Base-by-base conservation (phyloP, 2,888 invertebrate genomes). In the Lithophane socia region DNA sequence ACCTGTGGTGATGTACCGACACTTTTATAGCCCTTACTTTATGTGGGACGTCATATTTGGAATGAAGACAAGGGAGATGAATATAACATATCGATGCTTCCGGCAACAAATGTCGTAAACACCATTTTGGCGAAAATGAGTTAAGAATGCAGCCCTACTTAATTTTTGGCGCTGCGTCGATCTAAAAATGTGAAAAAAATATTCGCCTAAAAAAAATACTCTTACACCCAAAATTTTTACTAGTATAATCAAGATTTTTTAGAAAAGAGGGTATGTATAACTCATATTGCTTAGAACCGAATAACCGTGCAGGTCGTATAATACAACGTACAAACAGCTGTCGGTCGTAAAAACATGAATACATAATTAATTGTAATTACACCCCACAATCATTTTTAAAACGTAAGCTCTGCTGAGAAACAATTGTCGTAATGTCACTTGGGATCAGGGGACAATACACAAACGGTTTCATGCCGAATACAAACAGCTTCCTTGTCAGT, bases 41-140 rank as follows among this genome's bases (percentile, higher is more conserved):
- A 73, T 69, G 56, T 73, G 58, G 73, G 75, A 84, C 83, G 83
- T 86, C 86, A 88, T 85, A 86, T 84, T 81, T 80, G 77, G 79
- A 84, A 88, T 86, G 85, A 89, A 87, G 86, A 85, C 84, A 86
- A 87, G 87, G 89, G 83, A 86, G 86, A 91, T 88, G 90, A 89
- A 91, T 88, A 90, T 88, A 89, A 88, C 90, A 91, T 92, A 37
- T 37, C 37, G 37, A 37, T 37, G 37, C 37, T 37, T 37, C 37
- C 37, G 37, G 37, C 37, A 37, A 37, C 37, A 37, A 37, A 37
- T 37, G 37, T 37, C 37, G 37, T 37, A 37, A 37, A 37, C 37
- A 2, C 37, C 3, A 37, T 37, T 37, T 37, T 37, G 37, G 37
- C 37, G 37, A 37, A 37, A 37, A 37, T 37, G 37, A 37, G 37